Conservation (phyloP, 1,140 invertebrate genomes). For the Drosophila hydei region DNA sequence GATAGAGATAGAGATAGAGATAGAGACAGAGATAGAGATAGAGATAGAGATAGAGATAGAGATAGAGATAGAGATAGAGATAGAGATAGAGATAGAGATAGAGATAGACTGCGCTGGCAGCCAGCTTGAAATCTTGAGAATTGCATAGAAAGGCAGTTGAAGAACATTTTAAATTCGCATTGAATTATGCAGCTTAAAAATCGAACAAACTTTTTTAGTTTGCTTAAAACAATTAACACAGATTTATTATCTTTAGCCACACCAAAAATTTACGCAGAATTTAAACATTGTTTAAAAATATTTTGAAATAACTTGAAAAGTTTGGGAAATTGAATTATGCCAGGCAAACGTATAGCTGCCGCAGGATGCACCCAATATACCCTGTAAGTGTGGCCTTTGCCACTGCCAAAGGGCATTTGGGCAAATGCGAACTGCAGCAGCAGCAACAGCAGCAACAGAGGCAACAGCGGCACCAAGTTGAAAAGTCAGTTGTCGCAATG, state of each 20-base stretch:
- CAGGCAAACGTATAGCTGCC: neutral
- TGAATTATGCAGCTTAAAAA: too few relatives aligned
- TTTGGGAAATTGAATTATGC: neutral
- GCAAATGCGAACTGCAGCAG: slow-evolving; percentile 5
- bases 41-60: neutral
- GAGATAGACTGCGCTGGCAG: too few relatives aligned
- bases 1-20: neutral
- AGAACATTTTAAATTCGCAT: too few relatives aligned
- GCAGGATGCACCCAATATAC: slow-evolving; percentile 6
- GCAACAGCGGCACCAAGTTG: slow-evolving; percentile 43
- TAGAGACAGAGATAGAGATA: neutral
- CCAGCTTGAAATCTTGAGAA: neutral
- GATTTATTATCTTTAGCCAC: neutral
- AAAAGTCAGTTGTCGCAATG: slow-evolving; percentile 73
- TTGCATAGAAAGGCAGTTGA: neutral
- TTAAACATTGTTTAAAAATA: neutral
- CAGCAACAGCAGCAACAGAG: slow-evolving; percentile 12
- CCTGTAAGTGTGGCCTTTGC: neutral
- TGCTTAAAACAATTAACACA: too few relatives aligned
- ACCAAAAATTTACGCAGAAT: neutral
- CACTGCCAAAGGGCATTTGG: neutral
- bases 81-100: neutral
- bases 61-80: neutral
- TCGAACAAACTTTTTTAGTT: neutral
- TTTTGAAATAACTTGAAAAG: too few relatives aligned